Evolutionary conservation across 1,140 invertebrate species (phyloP).

Genomic region (Theocolax elegans): DNA sequence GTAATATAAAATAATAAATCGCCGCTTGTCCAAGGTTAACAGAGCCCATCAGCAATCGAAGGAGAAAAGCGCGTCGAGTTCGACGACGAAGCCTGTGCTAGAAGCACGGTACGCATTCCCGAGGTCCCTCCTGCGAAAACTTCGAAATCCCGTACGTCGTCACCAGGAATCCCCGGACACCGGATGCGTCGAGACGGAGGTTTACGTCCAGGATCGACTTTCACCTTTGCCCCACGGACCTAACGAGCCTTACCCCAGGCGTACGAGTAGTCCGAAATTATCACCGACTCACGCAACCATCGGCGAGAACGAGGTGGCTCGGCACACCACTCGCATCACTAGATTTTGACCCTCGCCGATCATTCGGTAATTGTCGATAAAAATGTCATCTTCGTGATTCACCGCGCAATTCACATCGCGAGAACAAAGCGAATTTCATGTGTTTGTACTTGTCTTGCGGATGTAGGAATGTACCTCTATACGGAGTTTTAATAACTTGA

Average conservation of each 20-base stretch:
- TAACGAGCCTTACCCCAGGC: conserved; percentile 56
- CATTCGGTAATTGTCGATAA: too few species aligned
- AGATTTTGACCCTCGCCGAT: conserved; percentile 50
- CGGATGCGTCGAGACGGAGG: conserved; percentile 55
- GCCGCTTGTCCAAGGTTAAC: conserved; percentile 18
- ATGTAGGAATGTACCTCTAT: too few species aligned
- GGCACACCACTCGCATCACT: conserved; percentile 53
- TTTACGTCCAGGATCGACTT: conserved; percentile 53
- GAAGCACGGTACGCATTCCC: conserved; percentile 3
- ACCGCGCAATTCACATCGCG: too few species aligned
- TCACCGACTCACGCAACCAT: conserved; percentile 53
- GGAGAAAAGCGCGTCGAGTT: not conserved
- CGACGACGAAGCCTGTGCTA: not conserved
- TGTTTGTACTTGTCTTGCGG: too few species aligned
- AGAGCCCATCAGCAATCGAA: not conserved
- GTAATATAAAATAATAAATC: too few species aligned
- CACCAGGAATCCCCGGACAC: not conserved
- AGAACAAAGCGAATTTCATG: too few species aligned
- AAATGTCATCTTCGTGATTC: too few species aligned
- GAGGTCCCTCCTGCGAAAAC: not conserved
- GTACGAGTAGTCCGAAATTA: conserved; percentile 52
- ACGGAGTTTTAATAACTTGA: too few species aligned
- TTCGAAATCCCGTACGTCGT: not conserved
- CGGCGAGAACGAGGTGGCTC: conserved; percentile 55
- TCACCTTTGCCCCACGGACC: conserved; percentile 45